Percentiles rank a stretch among this genome's conserved stretches.
Evolutionary conservation across 2,888 invertebrate genomes (phyloP).

Genomic region (Protodeltote pygarga): DNA sequence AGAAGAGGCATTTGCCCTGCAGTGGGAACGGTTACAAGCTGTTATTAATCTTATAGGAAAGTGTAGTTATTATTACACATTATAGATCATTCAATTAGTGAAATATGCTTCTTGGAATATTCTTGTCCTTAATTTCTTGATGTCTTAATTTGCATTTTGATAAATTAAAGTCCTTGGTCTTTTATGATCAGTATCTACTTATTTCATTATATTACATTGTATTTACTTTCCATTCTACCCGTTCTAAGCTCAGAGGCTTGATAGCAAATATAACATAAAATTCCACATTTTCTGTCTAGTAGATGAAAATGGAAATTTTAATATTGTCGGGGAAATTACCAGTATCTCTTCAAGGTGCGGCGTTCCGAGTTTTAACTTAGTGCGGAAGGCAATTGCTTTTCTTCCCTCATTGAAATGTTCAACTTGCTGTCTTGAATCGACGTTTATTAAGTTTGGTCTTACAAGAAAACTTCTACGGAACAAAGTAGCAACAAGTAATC

Average conservation of each 20-base stretch:
- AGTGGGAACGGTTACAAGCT: too few species aligned
- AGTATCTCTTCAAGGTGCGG: slow-evolving; percentile 35
- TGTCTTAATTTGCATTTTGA: too few species aligned
- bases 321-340: slow-evolving; percentile 38
- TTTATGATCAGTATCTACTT: too few species aligned
- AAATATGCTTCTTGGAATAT: too few species aligned
- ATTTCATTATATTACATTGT: too few species aligned
- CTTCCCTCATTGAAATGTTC: slow-evolving; percentile 41
- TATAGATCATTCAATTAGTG: background rate
- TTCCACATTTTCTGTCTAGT: slow-evolving; percentile 22
- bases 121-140: background rate
- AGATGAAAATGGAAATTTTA: slow-evolving; percentile 44
- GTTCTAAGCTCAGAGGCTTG: background rate
- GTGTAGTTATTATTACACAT: background rate
- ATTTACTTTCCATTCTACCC: background rate
- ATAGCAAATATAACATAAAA: slow-evolving; percentile 9
- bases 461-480: slow-evolving; percentile 33
- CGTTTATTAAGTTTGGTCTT: slow-evolving; percentile 43
- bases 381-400: slow-evolving; percentile 42
- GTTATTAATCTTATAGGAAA: too few species aligned
- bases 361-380: slow-evolving; percentile 36
- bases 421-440: slow-evolving; percentile 37
- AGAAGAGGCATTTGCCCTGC: too few species aligned
- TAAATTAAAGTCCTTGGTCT: too few species aligned
- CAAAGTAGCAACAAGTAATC: slow-evolving; percentile 30